A percentile compares a stretch with the other conserved stretches of the same genome.
These are phyloP conservation scores for Standfussiana lucernea DNA, from an alignment of 2,888 invertebrate species.

Conservation along the genomic window DNA sequence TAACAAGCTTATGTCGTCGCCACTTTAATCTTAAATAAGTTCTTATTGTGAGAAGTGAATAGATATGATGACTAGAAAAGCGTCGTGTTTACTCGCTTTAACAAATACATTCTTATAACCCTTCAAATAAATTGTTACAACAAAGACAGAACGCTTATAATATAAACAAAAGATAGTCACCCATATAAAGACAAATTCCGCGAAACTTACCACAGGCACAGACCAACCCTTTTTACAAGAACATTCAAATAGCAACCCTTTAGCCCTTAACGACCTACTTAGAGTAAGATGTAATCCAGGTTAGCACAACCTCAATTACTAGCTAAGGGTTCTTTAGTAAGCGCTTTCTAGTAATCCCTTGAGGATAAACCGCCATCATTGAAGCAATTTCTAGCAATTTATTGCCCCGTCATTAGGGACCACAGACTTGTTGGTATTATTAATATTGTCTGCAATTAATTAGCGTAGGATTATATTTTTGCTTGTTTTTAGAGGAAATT, in stretches of 20 bases:
- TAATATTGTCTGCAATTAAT: conserved; percentile 10
- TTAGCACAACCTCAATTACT: neutral
- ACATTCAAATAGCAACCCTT: neutral
- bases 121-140: neutral
- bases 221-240: neutral
- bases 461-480: conserved; percentile 25
- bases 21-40: neutral
- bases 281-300: neutral
- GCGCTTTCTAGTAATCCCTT: neutral
- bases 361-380: conserved; percentile 14
- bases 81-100: too few relatives aligned
- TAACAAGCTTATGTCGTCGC: neutral
- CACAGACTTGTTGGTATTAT: neutral
- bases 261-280: neutral
- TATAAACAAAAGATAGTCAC: neutral
- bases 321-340: conserved; percentile 18
- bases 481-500: conserved; percentile 1
- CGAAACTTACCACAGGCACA: too few relatives aligned
- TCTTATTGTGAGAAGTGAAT: neutral
- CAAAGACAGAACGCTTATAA: neutral
- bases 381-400: conserved; percentile 20
- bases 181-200: too few relatives aligned
- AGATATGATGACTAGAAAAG: neutral
- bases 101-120: too few relatives aligned
- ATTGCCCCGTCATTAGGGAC: conserved; percentile 23